Evolutionary conservation across 2,797 vertebrate species (phyloP).

Genomic region (Pipistrellus kuhlii): DNA sequence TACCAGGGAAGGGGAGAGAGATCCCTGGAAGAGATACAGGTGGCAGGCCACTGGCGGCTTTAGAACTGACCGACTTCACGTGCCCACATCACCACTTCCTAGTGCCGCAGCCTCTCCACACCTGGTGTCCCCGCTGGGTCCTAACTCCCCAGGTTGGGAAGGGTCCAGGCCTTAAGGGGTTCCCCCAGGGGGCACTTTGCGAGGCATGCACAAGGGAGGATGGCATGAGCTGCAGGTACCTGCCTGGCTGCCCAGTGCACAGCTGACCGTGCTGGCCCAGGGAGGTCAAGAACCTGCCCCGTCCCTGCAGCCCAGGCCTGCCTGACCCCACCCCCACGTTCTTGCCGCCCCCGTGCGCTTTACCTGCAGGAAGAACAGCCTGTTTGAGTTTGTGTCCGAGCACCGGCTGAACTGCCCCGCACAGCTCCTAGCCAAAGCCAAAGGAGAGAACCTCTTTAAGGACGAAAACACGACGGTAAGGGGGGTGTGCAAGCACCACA

Average conservation of each 20-base stretch:
- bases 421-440: constrained; percentile 90
- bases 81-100: rapidly evolving
- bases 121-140: not conserved
- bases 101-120: rapidly evolving
- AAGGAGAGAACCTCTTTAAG: constrained; percentile 88
- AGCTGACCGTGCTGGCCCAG: not conserved
- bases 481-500: rapidly evolving
- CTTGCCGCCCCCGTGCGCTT: rapidly evolving
- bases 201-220: not conserved
- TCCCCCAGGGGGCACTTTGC: rapidly evolving
- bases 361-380: constrained; percentile 89
- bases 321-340: not conserved
- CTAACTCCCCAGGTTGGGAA: not conserved
- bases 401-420: constrained; percentile 88
- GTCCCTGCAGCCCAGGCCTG: not conserved
- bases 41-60: not conserved
- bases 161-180: too few species aligned
- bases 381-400: constrained; percentile 89
- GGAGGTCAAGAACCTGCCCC: not conserved
- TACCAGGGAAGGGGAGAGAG: not conserved
- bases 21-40: not conserved
- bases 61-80: not conserved
- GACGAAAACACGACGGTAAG: constrained; percentile 90
- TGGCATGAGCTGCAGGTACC: not conserved
- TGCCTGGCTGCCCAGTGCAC: not conserved